Conservation (phyloP, 1,140 invertebrate genomes). For the Gonioctena quinquepunctata region DNA sequence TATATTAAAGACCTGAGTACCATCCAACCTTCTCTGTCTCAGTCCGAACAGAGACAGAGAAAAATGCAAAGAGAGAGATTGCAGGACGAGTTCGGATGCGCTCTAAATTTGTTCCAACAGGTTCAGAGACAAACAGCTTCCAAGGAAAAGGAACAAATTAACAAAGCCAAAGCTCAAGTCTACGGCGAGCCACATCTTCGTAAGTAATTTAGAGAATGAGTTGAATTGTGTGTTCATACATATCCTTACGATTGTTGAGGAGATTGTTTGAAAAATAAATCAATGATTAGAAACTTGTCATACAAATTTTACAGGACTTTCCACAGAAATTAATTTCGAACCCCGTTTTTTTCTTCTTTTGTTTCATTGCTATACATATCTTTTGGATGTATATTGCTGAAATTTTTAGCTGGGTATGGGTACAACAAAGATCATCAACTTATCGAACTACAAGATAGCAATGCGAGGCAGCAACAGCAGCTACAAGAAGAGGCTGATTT, state of each 20-base stretch:
- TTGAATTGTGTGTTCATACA: too few species aligned
- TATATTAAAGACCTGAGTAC: conserved; percentile 80
- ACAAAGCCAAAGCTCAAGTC: conserved; percentile 63
- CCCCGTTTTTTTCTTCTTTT: too few species aligned
- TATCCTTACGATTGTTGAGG: too few species aligned
- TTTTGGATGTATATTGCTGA: too few species aligned
- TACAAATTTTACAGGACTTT: too few species aligned
- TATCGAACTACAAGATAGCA: conserved; percentile 69
- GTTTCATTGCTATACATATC: too few species aligned
- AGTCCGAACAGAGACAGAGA: conserved; percentile 75
- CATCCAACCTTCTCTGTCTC: conserved; percentile 58
- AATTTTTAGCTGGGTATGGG: conserved; percentile 53
- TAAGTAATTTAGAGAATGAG: too few species aligned
- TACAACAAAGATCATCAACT: conserved; percentile 63
- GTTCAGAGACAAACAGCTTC: conserved; percentile 79
- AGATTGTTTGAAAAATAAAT: too few species aligned
- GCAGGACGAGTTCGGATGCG: conserved; percentile 90
- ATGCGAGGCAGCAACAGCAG: conserved; percentile 66
- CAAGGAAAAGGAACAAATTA: conserved; percentile 83
- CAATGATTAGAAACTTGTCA: too few species aligned
- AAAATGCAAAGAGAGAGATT: conserved; percentile 91
- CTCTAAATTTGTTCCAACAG: conserved; percentile 86
- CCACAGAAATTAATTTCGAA: too few species aligned
- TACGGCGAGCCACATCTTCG: conserved; percentile 44
- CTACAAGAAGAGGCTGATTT: conserved; percentile 86